Conservation (phyloP, 2,888 invertebrate genomes). For the Bombylius discolor region DNA sequence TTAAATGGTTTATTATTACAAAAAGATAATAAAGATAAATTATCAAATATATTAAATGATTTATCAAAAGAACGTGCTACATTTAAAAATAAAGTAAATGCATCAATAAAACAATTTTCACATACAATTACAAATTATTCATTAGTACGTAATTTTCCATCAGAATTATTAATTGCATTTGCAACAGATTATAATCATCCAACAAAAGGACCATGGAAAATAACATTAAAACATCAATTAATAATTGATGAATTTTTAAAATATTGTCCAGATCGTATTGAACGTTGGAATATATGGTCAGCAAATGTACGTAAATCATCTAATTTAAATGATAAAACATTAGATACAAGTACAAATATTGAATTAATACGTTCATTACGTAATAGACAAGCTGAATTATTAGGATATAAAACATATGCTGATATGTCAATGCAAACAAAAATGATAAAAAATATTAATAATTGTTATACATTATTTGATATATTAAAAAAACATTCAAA, state of each 20-base stretch:
- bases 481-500: conserved; percentile 53
- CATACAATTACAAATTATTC: conserved; percentile 52
- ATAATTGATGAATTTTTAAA: conserved; percentile 65
- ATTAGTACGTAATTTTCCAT: conserved; percentile 61
- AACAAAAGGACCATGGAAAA: conserved; percentile 67
- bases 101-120: conserved; percentile 51
- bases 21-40: conserved; percentile 39
- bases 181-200: conserved; percentile 47
- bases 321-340: conserved; percentile 44
- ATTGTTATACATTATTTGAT: conserved; percentile 56
- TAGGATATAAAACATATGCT: conserved; percentile 68
- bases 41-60: conserved; percentile 43
- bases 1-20: conserved; percentile 66
- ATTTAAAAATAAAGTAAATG: conserved; percentile 54
- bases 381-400: conserved; percentile 53
- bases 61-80: conserved; percentile 44
- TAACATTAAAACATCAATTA: conserved; percentile 55
- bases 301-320: conserved; percentile 61
- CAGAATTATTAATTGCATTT: conserved; percentile 49
- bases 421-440: conserved; percentile 90
- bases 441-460: conserved; percentile 70
- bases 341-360: conserved; percentile 59
- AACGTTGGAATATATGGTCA: conserved; percentile 78
- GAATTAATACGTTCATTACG: conserved; percentile 64
- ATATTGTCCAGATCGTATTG: conserved; percentile 64